Evolutionary conservation across 1,140 invertebrate species (phyloP).

Genomic region (Drosophila insularis): DNA sequence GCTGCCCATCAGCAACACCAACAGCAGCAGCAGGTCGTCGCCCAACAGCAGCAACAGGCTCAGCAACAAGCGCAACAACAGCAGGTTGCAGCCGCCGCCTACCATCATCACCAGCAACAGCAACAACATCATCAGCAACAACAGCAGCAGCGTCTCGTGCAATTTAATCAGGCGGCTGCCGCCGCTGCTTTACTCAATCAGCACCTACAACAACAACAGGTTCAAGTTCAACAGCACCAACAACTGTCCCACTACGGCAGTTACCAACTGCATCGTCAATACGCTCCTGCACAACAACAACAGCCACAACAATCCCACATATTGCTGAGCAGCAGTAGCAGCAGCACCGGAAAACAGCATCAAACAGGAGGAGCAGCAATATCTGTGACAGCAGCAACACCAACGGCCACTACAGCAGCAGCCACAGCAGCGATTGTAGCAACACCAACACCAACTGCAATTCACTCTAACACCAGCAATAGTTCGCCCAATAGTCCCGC

Average conservation of each 20-base stretch:
- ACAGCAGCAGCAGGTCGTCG: conserved; percentile 32
- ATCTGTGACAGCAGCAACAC: conserved; percentile 31
- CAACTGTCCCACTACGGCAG: conserved; percentile 53
- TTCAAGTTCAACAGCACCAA: conserved; percentile 51
- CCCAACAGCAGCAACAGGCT: conserved; percentile 52
- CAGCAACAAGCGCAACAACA: conserved; percentile 45
- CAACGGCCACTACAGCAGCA: conserved; percentile 38
- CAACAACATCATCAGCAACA: conserved; percentile 55
- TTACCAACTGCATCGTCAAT: conserved; percentile 63
- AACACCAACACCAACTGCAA: conserved; percentile 27
- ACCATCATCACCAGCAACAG: conserved; percentile 23
- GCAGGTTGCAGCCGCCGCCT: conserved; percentile 27
- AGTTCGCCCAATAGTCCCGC: conserved; percentile 64
- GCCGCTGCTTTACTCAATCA: conserved; percentile 65
- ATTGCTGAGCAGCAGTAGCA: conserved; percentile 51
- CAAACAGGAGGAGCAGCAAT: conserved; percentile 32
- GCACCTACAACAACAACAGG: conserved; percentile 62
- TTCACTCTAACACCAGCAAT: conserved; percentile 49
- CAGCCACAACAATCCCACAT: conserved; percentile 48
- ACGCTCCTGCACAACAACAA: conserved; percentile 38
- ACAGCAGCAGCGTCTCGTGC: conserved; percentile 63
- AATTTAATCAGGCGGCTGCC: conserved; percentile 60
- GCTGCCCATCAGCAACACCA: conserved; percentile 72
- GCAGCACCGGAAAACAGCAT: conserved; percentile 45
- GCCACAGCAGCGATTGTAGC: conserved; percentile 43